Evolutionary conservation across 2,888 invertebrate species (phyloP).

Genomic region (Pristionchus entomophagus): DNA sequence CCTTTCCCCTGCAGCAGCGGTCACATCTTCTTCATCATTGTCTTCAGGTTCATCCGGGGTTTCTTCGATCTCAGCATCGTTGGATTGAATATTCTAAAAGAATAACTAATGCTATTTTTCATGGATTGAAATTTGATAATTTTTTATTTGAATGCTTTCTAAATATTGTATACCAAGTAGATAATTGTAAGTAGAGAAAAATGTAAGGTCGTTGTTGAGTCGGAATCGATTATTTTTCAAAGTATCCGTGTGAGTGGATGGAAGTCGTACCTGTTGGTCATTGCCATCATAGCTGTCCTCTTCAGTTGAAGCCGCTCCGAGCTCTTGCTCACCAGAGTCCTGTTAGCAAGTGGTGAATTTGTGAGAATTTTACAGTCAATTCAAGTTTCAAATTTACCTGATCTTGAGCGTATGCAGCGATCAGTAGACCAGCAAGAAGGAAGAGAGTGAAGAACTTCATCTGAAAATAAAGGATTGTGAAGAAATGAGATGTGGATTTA

Average conservation of each 20-base stretch:
- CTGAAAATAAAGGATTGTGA: background rate
- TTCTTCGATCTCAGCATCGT: background rate
- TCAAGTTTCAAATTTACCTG: no score
- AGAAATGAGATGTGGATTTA: background rate
- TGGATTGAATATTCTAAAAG: no score
- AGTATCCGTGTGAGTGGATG: no score
- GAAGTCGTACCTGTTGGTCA: background rate
- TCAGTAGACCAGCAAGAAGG: background rate
- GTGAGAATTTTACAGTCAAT: no score
- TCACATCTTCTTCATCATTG: background rate
- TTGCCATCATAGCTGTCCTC: background rate
- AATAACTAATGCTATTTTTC: no score
- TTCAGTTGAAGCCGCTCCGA: background rate
- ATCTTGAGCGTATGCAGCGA: background rate
- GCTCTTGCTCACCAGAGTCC: background rate
- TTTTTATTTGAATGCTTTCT: no score
- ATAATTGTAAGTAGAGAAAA: no score
- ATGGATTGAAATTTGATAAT: no score
- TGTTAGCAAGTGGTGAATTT: no score
- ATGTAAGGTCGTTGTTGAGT: no score
- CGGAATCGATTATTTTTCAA: no score
- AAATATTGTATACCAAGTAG: no score
- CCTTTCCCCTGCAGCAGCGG: background rate
- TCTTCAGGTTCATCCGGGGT: background rate
- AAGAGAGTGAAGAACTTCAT: constrained; percentile 9